Evolutionary conservation across 2,888 invertebrate species (phyloP), one percentile per base, ranked within the genome.

Genomic region (Polymixis lichenea): DNA sequence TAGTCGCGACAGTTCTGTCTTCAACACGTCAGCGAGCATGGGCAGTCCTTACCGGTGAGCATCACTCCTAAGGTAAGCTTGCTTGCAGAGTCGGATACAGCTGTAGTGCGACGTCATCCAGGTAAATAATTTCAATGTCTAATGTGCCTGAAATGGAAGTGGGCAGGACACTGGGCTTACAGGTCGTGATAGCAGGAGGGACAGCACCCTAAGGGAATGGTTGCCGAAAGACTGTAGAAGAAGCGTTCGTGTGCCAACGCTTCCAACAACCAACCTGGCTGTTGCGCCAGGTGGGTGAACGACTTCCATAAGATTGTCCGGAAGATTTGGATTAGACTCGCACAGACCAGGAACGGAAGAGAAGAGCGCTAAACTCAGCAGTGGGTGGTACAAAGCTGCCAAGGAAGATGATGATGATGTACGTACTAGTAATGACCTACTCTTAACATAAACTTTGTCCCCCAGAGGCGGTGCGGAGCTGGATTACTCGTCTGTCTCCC

Each of bases 401-500:
- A 22, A 32, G 15, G 28, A 28, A n/a, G 32, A 4, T 11, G 22
- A 66, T 28, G 32, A 5, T n/a, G 17, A 17, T 38, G 13, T n/a
- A n/a, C 17, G 13, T n/a, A n/a, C 17, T 17, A 32, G 60, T 32
- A 9, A 17, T n/a, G 9, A 32, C 60, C n/a, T 11, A 61, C n/a
- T 19, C 38, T 5, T 38, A 38, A 32, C 7, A 7, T 60, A 58
- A n/a, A n/a, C 28, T 3, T 32, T 64, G 55, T 55, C 1, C 38
- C 9, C 0, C 87, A 94, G 95, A 77, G 91, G 90, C 55, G 89
- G 89, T 68, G 92, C 93, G 0, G 96, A 95, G 75, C 82, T 92
- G 83, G 95, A 95, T 84, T 95, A 94, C 80, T 96, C 96, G 0
- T 95, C 96, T 0, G 94, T 95, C 11, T 96, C 96, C 0, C 95